phyloP scores from a whole-genome alignment of 2,113 vertebrate species.

The Andinoacara biseriatus region DNA sequence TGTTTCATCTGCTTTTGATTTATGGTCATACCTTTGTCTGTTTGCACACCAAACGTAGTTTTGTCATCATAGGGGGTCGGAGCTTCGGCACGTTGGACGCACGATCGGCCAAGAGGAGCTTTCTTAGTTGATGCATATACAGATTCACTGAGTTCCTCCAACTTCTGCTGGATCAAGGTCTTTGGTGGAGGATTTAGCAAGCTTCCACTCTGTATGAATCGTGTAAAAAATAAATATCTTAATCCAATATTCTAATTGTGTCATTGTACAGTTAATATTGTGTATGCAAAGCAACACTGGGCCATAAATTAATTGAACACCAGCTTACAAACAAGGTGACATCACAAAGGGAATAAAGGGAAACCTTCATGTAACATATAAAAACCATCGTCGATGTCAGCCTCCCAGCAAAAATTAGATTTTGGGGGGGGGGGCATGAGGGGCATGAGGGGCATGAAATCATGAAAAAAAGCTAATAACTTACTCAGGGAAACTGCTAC shows the following conservation, averaged over 20 bases:
- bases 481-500: not conserved
- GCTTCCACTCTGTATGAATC: conserved; percentile 68
- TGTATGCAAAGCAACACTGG: not conserved
- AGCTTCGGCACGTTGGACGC: conserved; percentile 72
- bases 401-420: not conserved
- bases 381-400: not conserved
- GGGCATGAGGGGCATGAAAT: not conserved
- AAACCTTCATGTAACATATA: not conserved
- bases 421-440: no score
- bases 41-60: conserved; percentile 82
- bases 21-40: not conserved
- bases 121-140: conserved; percentile 75
- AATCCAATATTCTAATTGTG: not conserved
- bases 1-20: not conserved
- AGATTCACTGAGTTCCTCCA: conserved; percentile 80
- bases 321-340: not conserved
- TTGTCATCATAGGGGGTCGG: conserved; percentile 72
- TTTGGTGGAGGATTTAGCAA: conserved; percentile 81
- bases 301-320: not conserved
- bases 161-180: conserved; percentile 84
- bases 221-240: not conserved
- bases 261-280: not conserved
- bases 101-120: conserved; percentile 81
- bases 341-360: not conserved
- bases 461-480: not conserved